Conservation (phyloP, 2,113 vertebrate genomes). For the Falcunculus frontatus region DNA sequence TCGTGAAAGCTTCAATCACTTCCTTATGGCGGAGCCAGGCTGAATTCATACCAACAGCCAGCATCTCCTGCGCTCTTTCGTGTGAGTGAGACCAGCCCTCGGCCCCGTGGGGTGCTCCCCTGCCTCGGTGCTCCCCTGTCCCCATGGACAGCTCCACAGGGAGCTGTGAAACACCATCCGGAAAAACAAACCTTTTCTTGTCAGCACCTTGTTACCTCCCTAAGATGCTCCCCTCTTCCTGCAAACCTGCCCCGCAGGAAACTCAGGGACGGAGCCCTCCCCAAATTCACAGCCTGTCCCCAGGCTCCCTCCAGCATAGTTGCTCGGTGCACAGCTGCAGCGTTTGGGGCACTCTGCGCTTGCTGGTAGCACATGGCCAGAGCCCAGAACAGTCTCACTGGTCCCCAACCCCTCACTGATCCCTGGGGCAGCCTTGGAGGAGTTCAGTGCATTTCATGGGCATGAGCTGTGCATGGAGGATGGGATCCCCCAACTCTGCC, state of each 20-base stretch:
- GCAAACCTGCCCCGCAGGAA: not conserved
- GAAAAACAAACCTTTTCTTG: not conserved
- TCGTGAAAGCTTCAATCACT: constrained; percentile 66
- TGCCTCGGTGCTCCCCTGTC: not conserved
- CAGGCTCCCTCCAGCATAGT: not conserved
- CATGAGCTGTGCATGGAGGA: fast-evolving
- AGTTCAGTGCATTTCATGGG: not conserved
- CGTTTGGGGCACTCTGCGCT: fast-evolving
- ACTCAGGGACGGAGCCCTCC: not conserved
- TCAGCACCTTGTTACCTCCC: not conserved
- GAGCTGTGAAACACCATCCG: not conserved
- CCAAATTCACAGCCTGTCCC: fast-evolving
- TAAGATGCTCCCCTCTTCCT: not conserved
- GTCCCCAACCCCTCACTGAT: not conserved
- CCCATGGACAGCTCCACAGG: not conserved
- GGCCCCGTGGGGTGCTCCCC: fast-evolving
- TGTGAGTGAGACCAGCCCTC: fast-evolving
- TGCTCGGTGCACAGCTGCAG: not conserved
- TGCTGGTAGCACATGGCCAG: not conserved
- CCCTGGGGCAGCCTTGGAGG: not conserved
- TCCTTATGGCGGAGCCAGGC: constrained; percentile 45
- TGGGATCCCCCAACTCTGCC: not conserved
- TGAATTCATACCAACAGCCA: not conserved
- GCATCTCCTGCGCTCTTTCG: not conserved
- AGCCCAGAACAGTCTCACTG: not conserved